phyloP scores from a whole-genome alignment of 2,113 vertebrate genomes.

The Kryptolebias marmoratus region DNA sequence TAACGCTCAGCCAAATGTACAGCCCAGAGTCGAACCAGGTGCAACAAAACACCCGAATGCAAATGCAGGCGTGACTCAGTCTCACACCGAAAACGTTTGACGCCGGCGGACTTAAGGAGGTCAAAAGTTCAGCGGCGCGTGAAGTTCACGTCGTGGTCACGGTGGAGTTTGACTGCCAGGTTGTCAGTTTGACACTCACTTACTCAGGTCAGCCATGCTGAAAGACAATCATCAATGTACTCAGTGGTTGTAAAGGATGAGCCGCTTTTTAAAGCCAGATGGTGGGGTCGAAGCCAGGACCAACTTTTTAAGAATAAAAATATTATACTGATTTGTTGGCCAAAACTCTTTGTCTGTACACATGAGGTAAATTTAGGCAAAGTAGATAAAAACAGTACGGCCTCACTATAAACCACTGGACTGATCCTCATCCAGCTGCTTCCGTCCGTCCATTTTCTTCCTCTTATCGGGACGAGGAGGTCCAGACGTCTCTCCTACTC shows the following conservation, averaged over 20 bases:
- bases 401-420: too few species aligned
- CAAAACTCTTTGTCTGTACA: neutral
- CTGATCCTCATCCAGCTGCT: too few species aligned
- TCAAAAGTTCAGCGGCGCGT: constrained; percentile 50
- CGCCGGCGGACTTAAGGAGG: constrained; percentile 29
- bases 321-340: neutral
- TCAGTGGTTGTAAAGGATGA: constrained; percentile 11
- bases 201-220: constrained; percentile 23
- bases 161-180: constrained; percentile 31
- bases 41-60: constrained; percentile 40
- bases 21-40: constrained; percentile 67
- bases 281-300: neutral
- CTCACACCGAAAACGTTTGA: constrained; percentile 23
- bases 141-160: constrained; percentile 25
- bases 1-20: constrained; percentile 72
- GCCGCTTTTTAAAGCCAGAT: neutral
- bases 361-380: too few species aligned
- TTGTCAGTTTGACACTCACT: constrained; percentile 15
- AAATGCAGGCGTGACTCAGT: constrained; percentile 41
- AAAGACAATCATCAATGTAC: constrained; percentile 26
- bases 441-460: too few species aligned
- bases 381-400: too few species aligned
- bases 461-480: too few species aligned
- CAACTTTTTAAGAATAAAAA: neutral
- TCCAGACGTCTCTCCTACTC: too few species aligned